Base-by-base conservation (phyloP, 2,113 vertebrate genomes). In the Toxotes chatareus region DNA sequence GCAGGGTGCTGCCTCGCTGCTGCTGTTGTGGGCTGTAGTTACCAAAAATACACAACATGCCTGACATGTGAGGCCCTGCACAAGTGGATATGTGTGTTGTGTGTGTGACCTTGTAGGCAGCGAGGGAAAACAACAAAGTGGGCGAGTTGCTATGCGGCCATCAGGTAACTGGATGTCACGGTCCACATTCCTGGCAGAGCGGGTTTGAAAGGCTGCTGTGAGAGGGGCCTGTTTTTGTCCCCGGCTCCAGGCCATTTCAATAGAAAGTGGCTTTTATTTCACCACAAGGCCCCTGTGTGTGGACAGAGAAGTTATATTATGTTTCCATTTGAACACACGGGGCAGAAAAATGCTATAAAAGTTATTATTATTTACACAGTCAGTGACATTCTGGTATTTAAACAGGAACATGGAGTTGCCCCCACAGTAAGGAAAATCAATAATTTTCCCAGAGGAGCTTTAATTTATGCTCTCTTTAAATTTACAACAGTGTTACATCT, bases 91-190 rank as follows among this genome's bases (percentile, higher is more conserved):
- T 63, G 82, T 72, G 84, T 83, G 27, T 59, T 79, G 59, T 76
- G 82, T 80, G 56, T 75, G 64, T 65, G 78, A 83, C 72, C 86
- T 87, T 87, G 86, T 66, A 73, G 69, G 88, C 80, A 79, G 63
- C 0, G 7, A 72, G 69, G 62, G 82, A 62, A 69, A 82, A 91
- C 86, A 92, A 92, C 91, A 86, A 86, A 90, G 83, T 73, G 86
- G 82, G 82, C 55, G 77, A 62, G 87, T 90, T 88, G 90, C 85
- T 87, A 79, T 85, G 86, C 59, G 68, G 76, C 78, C 82, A 69
- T 85, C 89, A 93, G 90, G 92, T 92, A 92, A 89, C 89, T 86
- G 81, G 60, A 91, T 88, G 93, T 92, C 87, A 87, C 64, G 61
- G 78, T 81, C 83, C 80, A 68, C 89, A 92, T 91, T 92, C 88